Percentiles rank a stretch among this genome's conserved stretches.
Conservation (phyloP, 2,888 invertebrate genomes). For the Lasioglossum figueresi region DNA sequence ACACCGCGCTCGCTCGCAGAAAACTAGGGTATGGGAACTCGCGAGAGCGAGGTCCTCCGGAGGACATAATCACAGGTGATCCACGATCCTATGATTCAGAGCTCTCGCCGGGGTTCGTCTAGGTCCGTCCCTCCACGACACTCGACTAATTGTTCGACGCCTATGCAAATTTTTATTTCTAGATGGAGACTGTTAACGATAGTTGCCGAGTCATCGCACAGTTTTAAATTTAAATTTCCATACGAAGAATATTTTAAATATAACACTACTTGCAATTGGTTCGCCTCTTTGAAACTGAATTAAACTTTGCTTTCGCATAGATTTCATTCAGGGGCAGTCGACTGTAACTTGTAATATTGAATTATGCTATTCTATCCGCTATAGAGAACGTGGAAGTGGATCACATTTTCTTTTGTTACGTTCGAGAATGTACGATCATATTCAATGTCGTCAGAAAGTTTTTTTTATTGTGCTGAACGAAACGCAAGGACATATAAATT, state of each 20-base stretch:
- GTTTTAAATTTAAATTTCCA: not conserved
- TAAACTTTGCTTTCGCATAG: not conserved
- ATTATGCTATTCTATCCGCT: not conserved
- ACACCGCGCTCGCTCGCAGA: constrained; percentile 74
- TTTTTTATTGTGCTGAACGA: not conserved
- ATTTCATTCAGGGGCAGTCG: not conserved
- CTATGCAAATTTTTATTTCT: not conserved
- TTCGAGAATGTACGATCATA: not conserved
- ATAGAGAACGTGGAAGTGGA: not conserved
- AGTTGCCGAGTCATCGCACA: not conserved
- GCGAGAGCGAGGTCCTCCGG: constrained; percentile 66
- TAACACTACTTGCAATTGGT: not conserved
- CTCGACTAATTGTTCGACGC: not conserved
- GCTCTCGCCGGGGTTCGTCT: not conserved
- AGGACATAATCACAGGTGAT: constrained; percentile 72
- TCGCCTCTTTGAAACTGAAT: not conserved
- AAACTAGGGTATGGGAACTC: constrained; percentile 79
- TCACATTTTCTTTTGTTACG: not conserved
- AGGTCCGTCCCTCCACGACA: not conserved
- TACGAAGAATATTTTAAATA: not conserved
- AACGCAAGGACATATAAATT: not conserved
- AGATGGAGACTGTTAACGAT: not conserved
- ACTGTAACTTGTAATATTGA: not conserved
- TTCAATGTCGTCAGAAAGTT: not conserved
- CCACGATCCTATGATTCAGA: constrained; percentile 22